These are phyloP conservation scores for Eupithecia subfuscata DNA, from an alignment of 2,888 invertebrate species.

Conservation along the genomic window DNA sequence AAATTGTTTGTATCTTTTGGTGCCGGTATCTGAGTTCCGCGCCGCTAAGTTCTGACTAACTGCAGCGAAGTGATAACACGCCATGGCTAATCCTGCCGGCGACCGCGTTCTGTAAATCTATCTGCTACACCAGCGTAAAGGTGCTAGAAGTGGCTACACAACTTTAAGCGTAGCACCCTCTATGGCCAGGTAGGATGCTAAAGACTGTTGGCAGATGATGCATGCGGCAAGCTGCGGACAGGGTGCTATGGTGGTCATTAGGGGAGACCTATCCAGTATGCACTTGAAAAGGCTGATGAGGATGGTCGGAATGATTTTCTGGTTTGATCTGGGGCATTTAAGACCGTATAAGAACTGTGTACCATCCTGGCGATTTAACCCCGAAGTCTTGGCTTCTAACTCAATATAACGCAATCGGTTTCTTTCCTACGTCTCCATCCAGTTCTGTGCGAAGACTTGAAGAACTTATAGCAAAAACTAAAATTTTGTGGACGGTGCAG, in stretches of 20 bases:
- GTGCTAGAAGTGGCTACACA: slow-evolving; percentile 42
- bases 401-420: not conserved
- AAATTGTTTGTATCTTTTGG: not conserved
- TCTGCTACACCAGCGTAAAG: slow-evolving; percentile 49
- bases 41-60: slow-evolving; percentile 62
- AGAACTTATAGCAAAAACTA: not conserved
- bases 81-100: slow-evolving; percentile 67
- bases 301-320: not conserved
- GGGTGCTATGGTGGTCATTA: not conserved
- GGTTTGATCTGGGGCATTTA: not conserved
- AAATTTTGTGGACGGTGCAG: not conserved
- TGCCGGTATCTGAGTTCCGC: slow-evolving; percentile 29
- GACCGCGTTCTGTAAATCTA: slow-evolving; percentile 65
- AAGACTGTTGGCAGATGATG: no score
- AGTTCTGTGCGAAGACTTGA: no score
- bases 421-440: no score
- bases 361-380: not conserved
- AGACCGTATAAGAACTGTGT: not conserved
- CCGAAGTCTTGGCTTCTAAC: not conserved
- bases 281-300: not conserved
- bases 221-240: no score
- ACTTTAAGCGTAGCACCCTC: not conserved
- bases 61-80: slow-evolving; percentile 73
- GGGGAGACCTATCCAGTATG: not conserved
- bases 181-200: no score